Conservation (phyloP, 2,888 invertebrate genomes). For the Drosophila neotestacea region DNA sequence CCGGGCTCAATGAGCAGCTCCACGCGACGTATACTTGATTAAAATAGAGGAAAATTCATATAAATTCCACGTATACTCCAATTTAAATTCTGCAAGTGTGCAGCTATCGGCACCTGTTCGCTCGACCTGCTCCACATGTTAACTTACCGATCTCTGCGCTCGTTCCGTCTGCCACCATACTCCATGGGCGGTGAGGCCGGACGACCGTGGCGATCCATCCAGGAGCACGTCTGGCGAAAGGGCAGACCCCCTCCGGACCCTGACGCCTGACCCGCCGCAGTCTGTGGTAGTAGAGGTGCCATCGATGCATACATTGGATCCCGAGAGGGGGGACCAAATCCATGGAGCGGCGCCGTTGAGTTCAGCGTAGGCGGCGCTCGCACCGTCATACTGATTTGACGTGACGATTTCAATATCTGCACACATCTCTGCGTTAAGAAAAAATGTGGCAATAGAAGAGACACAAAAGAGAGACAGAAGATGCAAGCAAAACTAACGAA, state of each 20-base stretch:
- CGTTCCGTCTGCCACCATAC: conserved; percentile 85
- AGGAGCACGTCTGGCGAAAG: conserved; percentile 93
- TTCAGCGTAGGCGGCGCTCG: conserved; percentile 89
- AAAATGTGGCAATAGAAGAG: conserved; percentile 86
- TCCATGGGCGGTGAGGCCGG: conserved; percentile 93
- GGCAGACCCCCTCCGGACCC: conserved; percentile 79
- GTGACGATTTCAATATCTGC: conserved; percentile 95
- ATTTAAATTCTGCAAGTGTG: too few relatives aligned
- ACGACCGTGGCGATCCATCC: conserved; percentile 97
- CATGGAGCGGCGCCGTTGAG: conserved; percentile 89
- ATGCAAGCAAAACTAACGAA: conserved; percentile 76
- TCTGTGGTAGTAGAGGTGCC: conserved; percentile 83
- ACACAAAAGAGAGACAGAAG: conserved; percentile 83
- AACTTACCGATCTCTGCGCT: conserved; percentile 84
- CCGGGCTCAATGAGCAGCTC: conserved; percentile 95
- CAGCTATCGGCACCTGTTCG: too few relatives aligned
- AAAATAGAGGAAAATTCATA: too few relatives aligned
- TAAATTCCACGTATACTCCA: too few relatives aligned
- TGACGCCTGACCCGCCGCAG: conserved; percentile 70
- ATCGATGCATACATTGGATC: conserved; percentile 85
- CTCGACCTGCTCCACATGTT: neutral
- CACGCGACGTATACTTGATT: conserved; percentile 87
- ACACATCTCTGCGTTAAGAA: conserved; percentile 86
- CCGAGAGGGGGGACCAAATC: conserved; percentile 85
- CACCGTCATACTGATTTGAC: conserved; percentile 95